Base-by-base conservation (phyloP, 2,797 vertebrate species). In the Peromyscus aztecus region DNA sequence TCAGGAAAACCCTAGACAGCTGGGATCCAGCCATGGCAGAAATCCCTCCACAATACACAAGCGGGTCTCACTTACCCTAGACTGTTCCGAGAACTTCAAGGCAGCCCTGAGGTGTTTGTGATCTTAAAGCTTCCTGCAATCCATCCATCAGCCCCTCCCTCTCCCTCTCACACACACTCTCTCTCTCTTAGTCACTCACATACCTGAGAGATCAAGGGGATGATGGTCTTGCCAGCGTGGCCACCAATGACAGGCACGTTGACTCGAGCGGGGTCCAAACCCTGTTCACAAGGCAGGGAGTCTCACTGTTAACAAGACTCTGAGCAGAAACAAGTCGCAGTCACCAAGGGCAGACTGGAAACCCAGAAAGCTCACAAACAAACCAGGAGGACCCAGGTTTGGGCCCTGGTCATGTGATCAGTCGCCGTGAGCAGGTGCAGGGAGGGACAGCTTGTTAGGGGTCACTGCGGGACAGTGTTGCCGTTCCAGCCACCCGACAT, bases 201-300 rank as follows among this genome's bases (percentile, higher is more conserved):
- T 69, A 99, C 99, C 99, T 99, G 99, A 86, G 99, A 99, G 97
- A 99, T 99, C 69, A 99, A 98, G 63, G 99, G 99, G 93, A 99
- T 99, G 98, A 99, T 99, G 46, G 99, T 99, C 98, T 99, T 99
- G 89, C 99, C 99, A 0, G 99, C 99, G 3, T 99, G 99, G 95
- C 99, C 99, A 69, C 99, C 99, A 46, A 99, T 98, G 87, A 99
- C 99, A 0, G 99, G 99, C 6, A 99, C 99, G 2, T 98, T 99
- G 89, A 99, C 99, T 19, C 99, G 98, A 92, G 99, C 99, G 3
- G 99, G 99, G 98, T 99, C 99, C 63, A 99, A 98, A 40, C 99
- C 99, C 99, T 99, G 95, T 14, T 78, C 61, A n/a, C 92, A 98
- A 95, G 76, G 90, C 0, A 2, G 83, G 92, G 90, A 80, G 27